Base-by-base conservation (phyloP, 2,888 invertebrate species). In the Orgyia antiqua region DNA sequence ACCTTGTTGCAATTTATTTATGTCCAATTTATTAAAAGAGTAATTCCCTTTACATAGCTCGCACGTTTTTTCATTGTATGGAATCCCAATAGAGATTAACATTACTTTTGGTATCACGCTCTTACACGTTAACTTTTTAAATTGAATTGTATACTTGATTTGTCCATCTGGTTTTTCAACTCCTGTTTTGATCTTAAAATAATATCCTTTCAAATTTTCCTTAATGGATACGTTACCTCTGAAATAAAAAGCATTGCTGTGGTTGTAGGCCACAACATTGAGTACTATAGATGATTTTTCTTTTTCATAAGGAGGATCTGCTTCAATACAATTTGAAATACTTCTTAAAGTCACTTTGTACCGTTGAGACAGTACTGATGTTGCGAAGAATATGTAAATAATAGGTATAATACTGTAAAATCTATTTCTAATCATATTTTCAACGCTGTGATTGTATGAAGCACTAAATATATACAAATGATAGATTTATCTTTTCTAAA, bases 41-140 rank as follows among this genome's bases (percentile, higher is more conserved):
- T 61, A 58, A 3, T 17, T 34, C 2, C 65, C 62, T 37, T 58
- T 62, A 18, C 31, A 54, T 6, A 62, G 3, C 10, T 49, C 52
- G 36, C 62, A 65, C 1, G 47, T 38, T 13, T 51, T 49, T 2
- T 44, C 37, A 27, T 65, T 48, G 11, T 51, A 56, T 29, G 25
- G 47, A 0, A 62, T 19, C n/a, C 53, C 53, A 1, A 46, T 11
- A 2, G 56, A 23, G 3, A 31, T 19, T 1, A 58, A 27, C 1
- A 55, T 8, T 4, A 64, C 10, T 29, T 33, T 53, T 0, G 56
- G 53, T 15, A 65, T 43, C 2, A 57, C 8, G 28, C 56, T 65
- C 34, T 46, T 57, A 12, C 65, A 65, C 0, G 48, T 39, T 31
- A 65, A 38, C 12, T 50, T 55, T 28, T 54, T 49, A 18, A 32